These are phyloP conservation scores for Acronicta psi DNA, from an alignment of 2,888 invertebrate species.

Conservation along the genomic window DNA sequence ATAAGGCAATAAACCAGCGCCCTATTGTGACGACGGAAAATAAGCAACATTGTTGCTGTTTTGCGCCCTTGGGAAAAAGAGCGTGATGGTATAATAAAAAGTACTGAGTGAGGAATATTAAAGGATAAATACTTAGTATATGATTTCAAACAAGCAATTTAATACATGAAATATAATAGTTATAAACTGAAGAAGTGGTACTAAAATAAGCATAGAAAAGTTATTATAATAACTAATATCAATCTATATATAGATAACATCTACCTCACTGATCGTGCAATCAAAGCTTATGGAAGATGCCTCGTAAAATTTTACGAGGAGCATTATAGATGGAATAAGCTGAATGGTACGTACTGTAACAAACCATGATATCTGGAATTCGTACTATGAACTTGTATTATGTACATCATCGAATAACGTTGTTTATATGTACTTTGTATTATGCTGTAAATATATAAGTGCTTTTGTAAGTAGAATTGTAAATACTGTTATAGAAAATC, in stretches of 20 bases:
- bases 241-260: slow-evolving; percentile 49
- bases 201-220: slow-evolving; percentile 29
- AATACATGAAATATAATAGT: slow-evolving; percentile 5
- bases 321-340: slow-evolving; percentile 75
- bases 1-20: too few species aligned
- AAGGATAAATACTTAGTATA: neutral
- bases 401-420: slow-evolving; percentile 63
- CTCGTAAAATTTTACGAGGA: slow-evolving; percentile 80
- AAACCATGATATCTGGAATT: slow-evolving; percentile 70
- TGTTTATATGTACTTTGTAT: slow-evolving; percentile 43
- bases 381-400: slow-evolving; percentile 56
- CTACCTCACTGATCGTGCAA: slow-evolving; percentile 67
- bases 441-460: slow-evolving; percentile 48
- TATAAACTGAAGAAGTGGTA: slow-evolving; percentile 7
- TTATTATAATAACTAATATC: slow-evolving; percentile 46
- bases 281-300: slow-evolving; percentile 77
- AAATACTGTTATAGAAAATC: slow-evolving; percentile 30
- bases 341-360: slow-evolving; percentile 66
- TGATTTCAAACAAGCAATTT: too few species aligned
- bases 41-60: too few species aligned
- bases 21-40: too few species aligned
- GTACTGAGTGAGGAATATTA: too few species aligned
- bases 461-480: slow-evolving; percentile 31
- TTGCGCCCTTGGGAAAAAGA: too few species aligned
- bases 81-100: too few species aligned